Evolutionary conservation across 2,797 vertebrate species (phyloP).

Genomic region (Crax fasciolata): DNA sequence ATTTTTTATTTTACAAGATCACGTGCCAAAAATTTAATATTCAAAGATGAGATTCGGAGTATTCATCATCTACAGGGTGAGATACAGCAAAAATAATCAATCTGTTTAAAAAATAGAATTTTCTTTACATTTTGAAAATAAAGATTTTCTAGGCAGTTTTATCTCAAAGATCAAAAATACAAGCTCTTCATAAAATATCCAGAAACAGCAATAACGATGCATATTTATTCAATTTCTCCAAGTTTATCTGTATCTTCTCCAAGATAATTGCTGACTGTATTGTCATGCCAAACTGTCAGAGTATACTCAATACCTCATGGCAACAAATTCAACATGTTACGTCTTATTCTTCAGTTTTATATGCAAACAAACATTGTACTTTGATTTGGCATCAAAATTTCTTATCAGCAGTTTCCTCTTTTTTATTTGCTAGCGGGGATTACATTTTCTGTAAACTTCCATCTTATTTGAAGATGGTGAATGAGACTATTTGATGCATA

Average conservation of each 20-base stretch:
- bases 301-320: not conserved
- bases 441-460: conserved; percentile 9
- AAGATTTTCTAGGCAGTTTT: not conserved
- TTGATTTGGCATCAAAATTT: conserved; percentile 27
- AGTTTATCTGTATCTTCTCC: not conserved
- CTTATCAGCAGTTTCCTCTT: not conserved
- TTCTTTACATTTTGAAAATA: not conserved
- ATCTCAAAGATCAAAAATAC: not conserved
- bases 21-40: not conserved
- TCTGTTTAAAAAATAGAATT: not conserved
- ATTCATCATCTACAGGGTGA: not conserved
- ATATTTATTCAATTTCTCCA: not conserved
- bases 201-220: not conserved
- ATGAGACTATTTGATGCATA: not conserved
- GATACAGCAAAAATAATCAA: not conserved
- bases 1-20: not conserved
- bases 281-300: not conserved
- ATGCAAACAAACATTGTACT: conserved; percentile 3
- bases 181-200: not conserved
- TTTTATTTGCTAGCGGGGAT: not conserved
- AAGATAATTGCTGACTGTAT: not conserved
- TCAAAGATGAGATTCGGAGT: not conserved
- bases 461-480: not conserved
- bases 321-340: not conserved
- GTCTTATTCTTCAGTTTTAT: conserved; percentile 32